Conservation (phyloP, 2,113 vertebrate species). For the Smithornis capensis region DNA sequence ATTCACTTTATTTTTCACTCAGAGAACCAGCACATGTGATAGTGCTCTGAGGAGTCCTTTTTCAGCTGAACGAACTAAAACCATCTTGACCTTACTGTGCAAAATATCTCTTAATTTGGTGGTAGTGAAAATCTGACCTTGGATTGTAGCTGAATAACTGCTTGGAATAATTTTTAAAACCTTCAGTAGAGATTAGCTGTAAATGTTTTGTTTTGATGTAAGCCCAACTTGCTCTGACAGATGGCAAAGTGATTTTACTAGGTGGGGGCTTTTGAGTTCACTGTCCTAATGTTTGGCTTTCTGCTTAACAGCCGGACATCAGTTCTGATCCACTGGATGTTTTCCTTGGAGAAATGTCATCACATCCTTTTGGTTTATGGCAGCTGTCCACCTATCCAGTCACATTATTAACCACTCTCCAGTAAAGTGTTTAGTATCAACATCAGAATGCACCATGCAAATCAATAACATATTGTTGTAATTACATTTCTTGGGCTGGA, state of each 20-base stretch:
- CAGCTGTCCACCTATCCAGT: slow-evolving; percentile 26
- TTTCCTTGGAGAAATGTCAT: slow-evolving; percentile 41
- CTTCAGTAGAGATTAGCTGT: background rate
- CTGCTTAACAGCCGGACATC: background rate
- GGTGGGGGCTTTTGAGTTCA: background rate
- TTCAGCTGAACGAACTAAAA: background rate
- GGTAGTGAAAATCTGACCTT: background rate
- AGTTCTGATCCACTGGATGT: background rate
- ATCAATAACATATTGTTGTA: slow-evolving; percentile 50
- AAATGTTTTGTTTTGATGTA: background rate
- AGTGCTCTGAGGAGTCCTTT: background rate
- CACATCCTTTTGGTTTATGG: slow-evolving; percentile 45
- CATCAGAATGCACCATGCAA: slow-evolving; percentile 30
- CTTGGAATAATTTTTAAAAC: background rate
- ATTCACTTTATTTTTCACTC: background rate
- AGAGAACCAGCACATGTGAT: background rate
- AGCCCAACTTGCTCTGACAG: background rate
- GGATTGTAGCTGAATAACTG: background rate
- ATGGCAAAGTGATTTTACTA: background rate
- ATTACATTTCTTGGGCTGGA: background rate
- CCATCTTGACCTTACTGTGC: background rate
- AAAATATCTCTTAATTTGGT: background rate
- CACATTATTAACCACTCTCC: background rate
- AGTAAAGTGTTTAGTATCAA: slow-evolving; percentile 31
- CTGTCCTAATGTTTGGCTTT: background rate